These are phyloP conservation scores for Ypsolopha sequella DNA, from an alignment of 2,888 invertebrate species.

Conservation along the genomic window DNA sequence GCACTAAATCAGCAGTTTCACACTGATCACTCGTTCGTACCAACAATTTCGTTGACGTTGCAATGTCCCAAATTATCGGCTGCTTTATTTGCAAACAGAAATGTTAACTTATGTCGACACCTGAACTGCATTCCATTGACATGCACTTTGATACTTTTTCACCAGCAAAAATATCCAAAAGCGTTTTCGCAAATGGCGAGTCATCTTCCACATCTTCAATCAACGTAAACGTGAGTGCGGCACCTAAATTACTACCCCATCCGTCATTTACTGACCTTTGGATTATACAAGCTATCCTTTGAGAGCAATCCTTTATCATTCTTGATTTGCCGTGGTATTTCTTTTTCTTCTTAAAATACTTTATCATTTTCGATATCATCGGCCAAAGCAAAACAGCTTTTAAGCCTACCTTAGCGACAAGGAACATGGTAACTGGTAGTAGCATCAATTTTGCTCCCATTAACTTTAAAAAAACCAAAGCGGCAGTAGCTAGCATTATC, in stretches of 20 bases:
- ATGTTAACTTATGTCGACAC: conserved; percentile 58
- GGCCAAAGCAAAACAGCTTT: conserved; percentile 59
- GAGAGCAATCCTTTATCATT: conserved; percentile 49
- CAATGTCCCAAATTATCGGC: conserved; percentile 2
- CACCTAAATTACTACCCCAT: conserved; percentile 49
- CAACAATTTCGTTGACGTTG: background rate
- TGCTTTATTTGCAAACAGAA: conserved; percentile 9
- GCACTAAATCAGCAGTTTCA: background rate
- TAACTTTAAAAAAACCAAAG: conserved; percentile 50
- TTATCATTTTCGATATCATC: conserved; percentile 53
- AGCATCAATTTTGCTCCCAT: conserved; percentile 51
- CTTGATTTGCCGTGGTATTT: conserved; percentile 44
- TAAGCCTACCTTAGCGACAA: conserved; percentile 50
- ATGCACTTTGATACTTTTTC: conserved; percentile 60
- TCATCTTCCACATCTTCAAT: conserved; percentile 55
- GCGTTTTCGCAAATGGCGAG: conserved; percentile 42
- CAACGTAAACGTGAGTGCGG: conserved; percentile 49
- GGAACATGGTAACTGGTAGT: conserved; percentile 42
- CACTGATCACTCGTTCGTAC: background rate
- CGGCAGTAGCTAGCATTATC: conserved; percentile 54
- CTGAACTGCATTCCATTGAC: conserved; percentile 57
- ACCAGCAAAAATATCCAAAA: conserved; percentile 51
- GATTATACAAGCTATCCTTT: conserved; percentile 52
- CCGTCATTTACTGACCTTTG: conserved; percentile 35
- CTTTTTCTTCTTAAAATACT: conserved; percentile 56